These are phyloP conservation scores for Zoanthus sansibaricus DNA, from an alignment of 92 coral and sea anemone species.

Conservation along the genomic window DNA sequence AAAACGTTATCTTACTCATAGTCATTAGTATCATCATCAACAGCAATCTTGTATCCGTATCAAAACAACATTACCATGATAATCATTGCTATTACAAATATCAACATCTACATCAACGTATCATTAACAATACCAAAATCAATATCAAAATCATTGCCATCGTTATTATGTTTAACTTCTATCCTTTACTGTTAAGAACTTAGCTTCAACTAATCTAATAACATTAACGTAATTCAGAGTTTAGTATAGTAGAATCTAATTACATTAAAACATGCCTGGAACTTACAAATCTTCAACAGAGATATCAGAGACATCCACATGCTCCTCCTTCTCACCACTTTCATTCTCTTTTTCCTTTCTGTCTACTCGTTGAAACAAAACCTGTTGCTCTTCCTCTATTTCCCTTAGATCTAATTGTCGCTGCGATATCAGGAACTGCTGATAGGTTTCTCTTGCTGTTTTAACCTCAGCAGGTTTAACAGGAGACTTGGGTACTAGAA, in stretches of 20 bases:
- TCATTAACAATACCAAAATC: too few species aligned
- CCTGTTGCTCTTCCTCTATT: constrained; percentile 53
- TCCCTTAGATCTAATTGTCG: constrained; percentile 50
- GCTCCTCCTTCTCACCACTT: constrained; percentile 36
- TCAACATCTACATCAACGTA: too few species aligned
- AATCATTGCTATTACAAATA: too few species aligned
- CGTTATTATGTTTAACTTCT: too few species aligned
- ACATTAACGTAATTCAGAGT: not conserved
- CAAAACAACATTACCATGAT: too few species aligned
- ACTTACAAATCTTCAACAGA: constrained; percentile 91
- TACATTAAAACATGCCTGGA: not conserved
- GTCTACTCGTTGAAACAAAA: constrained; percentile 63
- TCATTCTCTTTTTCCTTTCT: constrained; percentile 47
- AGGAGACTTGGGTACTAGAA: constrained; percentile 41
- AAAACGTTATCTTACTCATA: too few species aligned
- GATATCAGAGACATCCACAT: constrained; percentile 80
- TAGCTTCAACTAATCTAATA: not conserved
- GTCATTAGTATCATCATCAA: too few species aligned
- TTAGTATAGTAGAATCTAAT: not conserved
- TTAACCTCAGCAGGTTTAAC: constrained; percentile 49
- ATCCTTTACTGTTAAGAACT: too few species aligned
- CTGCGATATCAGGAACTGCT: constrained; percentile 76
- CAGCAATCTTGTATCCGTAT: too few species aligned
- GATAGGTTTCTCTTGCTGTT: constrained; percentile 76
- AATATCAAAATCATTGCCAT: too few species aligned